Evolutionary conservation across 2,888 invertebrate species (phyloP).

Genomic region (Nomada ferruginata): DNA sequence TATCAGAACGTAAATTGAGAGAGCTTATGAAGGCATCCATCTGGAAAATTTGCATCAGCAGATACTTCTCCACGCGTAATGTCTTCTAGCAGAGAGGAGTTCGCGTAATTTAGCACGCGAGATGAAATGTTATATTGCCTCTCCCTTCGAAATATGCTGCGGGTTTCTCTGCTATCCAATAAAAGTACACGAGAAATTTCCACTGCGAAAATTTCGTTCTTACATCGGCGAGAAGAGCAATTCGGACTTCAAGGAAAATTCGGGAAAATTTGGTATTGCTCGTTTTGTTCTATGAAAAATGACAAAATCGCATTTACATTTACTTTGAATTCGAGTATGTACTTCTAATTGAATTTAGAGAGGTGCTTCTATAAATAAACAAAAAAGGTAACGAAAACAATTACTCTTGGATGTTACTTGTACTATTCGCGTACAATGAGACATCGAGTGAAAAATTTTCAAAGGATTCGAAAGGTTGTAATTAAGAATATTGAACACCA

Average conservation of each 20-base stretch:
- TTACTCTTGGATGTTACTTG: too few species aligned
- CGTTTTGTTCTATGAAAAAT: too few species aligned
- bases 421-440: too few species aligned
- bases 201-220: slow-evolving; percentile 13
- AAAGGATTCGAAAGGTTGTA: background rate
- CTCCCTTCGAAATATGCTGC: slow-evolving; percentile 21
- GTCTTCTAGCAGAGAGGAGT: slow-evolving; percentile 34
- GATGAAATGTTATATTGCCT: slow-evolving; percentile 43
- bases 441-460: too few species aligned
- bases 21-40: slow-evolving; percentile 28
- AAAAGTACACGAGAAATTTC: slow-evolving; percentile 26
- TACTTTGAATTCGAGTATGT: too few species aligned
- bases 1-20: slow-evolving; percentile 28
- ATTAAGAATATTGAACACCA: background rate
- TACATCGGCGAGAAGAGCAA: slow-evolving; percentile 30
- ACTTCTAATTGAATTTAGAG: too few species aligned
- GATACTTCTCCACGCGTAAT: slow-evolving; percentile 35
- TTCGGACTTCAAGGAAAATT: background rate
- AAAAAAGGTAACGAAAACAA: too few species aligned
- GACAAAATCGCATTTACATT: too few species aligned
- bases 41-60: slow-evolving; percentile 52
- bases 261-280: background rate
- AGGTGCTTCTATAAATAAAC: too few species aligned
- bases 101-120: slow-evolving; percentile 50
- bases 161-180: slow-evolving; percentile 14